Percentiles rank a stretch among this genome's conserved stretches.
Conservation (phyloP, 1,140 invertebrate genomes). For the Luehdorfia chinensis region DNA sequence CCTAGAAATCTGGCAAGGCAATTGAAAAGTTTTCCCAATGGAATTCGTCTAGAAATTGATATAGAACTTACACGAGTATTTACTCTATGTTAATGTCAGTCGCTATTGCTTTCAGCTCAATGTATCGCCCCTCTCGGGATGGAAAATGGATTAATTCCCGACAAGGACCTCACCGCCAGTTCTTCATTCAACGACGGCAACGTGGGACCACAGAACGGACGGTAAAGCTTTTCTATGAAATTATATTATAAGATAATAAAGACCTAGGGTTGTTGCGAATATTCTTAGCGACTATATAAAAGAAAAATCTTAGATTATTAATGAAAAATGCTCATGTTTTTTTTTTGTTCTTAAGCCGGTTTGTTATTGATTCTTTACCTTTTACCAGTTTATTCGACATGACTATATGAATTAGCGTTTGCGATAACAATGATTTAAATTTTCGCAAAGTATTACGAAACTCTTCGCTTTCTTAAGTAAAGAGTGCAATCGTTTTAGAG, state of each 20-base stretch:
- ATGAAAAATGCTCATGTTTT: no score
- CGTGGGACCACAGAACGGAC: conserved; percentile 93
- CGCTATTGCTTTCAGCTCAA: conserved; percentile 81
- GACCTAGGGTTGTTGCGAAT: not conserved
- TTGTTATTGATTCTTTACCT: no score
- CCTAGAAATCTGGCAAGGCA: no score
- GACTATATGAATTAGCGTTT: no score
- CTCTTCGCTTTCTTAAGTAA: no score
- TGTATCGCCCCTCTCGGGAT: conserved; percentile 91
- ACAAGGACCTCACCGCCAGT: conserved; percentile 90
- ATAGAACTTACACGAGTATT: not conserved
- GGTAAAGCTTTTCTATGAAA: conserved; percentile 79
- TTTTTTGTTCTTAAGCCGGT: no score
- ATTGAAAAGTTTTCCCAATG: not conserved
- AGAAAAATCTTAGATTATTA: no score
- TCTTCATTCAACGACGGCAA: conserved; percentile 94
- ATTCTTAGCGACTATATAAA: not conserved
- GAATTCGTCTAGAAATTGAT: not conserved
- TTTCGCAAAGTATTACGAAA: no score
- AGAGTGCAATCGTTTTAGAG: no score
- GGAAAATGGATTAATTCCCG: conserved; percentile 92
- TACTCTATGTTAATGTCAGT: not conserved
- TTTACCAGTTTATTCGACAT: no score
- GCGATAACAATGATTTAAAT: no score
- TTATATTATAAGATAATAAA: not conserved